Evolutionary conservation across 2,888 invertebrate genomes (phyloP).

Genomic region (Sphecodes monilicornis): DNA sequence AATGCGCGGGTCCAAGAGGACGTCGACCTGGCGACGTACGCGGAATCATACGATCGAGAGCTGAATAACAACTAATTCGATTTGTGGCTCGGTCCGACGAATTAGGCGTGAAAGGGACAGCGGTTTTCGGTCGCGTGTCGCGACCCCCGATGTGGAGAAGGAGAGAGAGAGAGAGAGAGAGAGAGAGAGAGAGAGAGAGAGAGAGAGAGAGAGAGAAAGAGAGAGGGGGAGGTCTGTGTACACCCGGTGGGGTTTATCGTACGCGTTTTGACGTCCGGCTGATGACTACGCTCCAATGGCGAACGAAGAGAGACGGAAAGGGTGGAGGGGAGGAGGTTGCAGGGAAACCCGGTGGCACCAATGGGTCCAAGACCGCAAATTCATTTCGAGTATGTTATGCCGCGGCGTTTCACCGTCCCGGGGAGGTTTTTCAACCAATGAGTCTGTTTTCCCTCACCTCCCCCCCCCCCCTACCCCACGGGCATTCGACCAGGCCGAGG

Average conservation of each 20-base stretch:
- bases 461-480: neutral
- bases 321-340: neutral
- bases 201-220: too few relatives aligned
- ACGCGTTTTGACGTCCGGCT: conserved; percentile 64
- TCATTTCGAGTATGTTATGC: conserved; percentile 60
- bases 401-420: conserved; percentile 26
- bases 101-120: conserved; percentile 74
- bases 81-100: conserved; percentile 63
- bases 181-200: too few relatives aligned
- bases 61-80: conserved; percentile 72
- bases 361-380: conserved; percentile 64
- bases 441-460: conserved; percentile 19
- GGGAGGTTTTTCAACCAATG: conserved; percentile 35
- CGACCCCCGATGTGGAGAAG: conserved; percentile 6
- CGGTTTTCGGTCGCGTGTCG: conserved; percentile 67
- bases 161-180: too few relatives aligned
- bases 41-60: conserved; percentile 63
- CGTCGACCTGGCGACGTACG: conserved; percentile 16
- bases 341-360: neutral
- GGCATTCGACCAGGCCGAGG: neutral
- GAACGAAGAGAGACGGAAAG: neutral
- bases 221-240: neutral
- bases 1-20: conserved; percentile 45
- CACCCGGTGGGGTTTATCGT: conserved; percentile 51
- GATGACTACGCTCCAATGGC: conserved; percentile 31